Evolutionary conservation across 2,888 invertebrate species (phyloP), one percentile per base, ranked within the genome.

Genomic region (Parochlus steinenii): DNA sequence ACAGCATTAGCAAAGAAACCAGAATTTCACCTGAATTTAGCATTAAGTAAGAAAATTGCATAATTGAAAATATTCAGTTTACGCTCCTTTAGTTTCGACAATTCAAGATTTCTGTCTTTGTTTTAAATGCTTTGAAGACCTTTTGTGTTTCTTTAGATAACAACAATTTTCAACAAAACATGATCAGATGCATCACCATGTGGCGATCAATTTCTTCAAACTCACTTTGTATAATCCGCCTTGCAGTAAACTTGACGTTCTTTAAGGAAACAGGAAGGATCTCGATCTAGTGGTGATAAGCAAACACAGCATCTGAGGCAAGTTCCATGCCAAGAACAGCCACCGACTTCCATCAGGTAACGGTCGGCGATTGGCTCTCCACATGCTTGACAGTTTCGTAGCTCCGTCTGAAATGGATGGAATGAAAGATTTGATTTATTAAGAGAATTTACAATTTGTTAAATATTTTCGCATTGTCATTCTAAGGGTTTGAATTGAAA

Each of bases 261-360:
- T 48, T 82, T 69, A 50, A 90, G 77, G 64, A 86, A 92, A 64
- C 92, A 93, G 44, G 89, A 86, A 43, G 83, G 83, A 53, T 90
- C 87, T 41, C 83, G 68, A 62, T 92, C 87, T 40, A 93, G 71
- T 48, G 83, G 80, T 43, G 80, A 70, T 45, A 83, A 79, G 62
- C 92, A 93, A 41, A 89, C 79, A 62, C 82, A 86, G 63, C 92
- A 93, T 47, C 87, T 71, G 40, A 93, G 69, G 60, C 92, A 92
- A 55, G 74, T 71, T 40, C 83, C 75, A 64, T 93, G 92, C 89
- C 90, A 93, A 50, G 81, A 80, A 52, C 81, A 73, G 45, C 86
- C 87, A 48, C 83, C 86, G 52, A 92, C 92, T 61, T 82, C 81
- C 51, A 86, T 69, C 50, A 86, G 70, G 63, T 75, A 85, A 54